phyloP scores from a whole-genome alignment of 2,113 vertebrate species.

The Hystrix cristata region DNA sequence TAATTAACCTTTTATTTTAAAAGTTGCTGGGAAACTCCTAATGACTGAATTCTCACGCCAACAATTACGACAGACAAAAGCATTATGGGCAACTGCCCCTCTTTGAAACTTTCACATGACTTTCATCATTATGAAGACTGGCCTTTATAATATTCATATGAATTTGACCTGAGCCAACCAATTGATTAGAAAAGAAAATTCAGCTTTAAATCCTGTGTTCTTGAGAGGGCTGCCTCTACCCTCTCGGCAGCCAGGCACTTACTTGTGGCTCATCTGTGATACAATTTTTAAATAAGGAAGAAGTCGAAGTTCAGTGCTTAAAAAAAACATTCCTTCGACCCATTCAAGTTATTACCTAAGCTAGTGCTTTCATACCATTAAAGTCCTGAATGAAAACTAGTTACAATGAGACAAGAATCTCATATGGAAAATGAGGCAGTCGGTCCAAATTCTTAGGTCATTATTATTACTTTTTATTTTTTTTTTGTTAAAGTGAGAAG shows the following conservation, averaged over 20 bases:
- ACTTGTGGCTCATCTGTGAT: background rate
- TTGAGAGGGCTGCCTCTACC: background rate
- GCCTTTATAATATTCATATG: slow-evolving; percentile 64
- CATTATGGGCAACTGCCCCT: background rate
- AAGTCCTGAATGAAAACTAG: slow-evolving; percentile 59
- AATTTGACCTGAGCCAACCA: slow-evolving; percentile 63
- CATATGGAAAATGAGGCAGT: slow-evolving; percentile 57
- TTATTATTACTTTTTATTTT: background rate
- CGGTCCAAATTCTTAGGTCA: slow-evolving; percentile 59
- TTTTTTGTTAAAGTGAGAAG: background rate
- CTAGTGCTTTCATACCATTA: slow-evolving; percentile 47
- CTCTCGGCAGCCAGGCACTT: background rate
- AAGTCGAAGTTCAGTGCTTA: slow-evolving; percentile 35
- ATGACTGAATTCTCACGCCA: slow-evolving; percentile 36
- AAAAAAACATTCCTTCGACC: slow-evolving; percentile 50
- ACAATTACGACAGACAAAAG: background rate
- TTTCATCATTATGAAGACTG: slow-evolving; percentile 26
- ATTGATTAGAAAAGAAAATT: slow-evolving; percentile 72
- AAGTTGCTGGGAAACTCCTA: background rate
- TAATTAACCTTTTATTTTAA: slow-evolving; percentile 54
- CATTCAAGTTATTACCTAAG: slow-evolving; percentile 70
- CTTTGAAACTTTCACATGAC: background rate
- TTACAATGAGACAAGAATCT: slow-evolving; percentile 69
- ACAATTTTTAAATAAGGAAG: slow-evolving; percentile 68
- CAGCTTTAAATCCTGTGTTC: slow-evolving; percentile 57